Conservation (phyloP, 2,797 vertebrate genomes). For the Cuculus canorus region DNA sequence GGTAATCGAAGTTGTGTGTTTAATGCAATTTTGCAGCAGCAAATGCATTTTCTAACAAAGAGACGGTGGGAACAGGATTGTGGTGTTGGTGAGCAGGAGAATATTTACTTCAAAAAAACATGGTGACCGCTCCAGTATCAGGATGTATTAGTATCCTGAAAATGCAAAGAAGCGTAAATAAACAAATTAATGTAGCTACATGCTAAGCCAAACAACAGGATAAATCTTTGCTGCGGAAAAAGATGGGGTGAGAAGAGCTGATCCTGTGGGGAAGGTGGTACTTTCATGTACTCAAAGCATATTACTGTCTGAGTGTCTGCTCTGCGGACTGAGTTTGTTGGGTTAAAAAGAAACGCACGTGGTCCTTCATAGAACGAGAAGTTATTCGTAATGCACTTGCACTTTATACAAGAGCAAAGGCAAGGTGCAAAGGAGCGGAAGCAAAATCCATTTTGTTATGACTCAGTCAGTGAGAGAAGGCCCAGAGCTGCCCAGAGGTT, state of each 20-base stretch:
- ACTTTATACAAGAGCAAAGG: neutral
- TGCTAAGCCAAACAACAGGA: neutral
- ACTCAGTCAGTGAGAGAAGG: neutral
- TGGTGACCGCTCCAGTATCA: neutral
- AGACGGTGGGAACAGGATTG: neutral
- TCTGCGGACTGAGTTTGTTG: neutral
- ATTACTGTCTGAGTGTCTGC: neutral
- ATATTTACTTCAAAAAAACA: neutral
- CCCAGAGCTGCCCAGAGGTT: neutral
- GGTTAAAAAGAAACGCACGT: neutral
- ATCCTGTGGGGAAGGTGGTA: neutral
- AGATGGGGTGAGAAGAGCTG: neutral
- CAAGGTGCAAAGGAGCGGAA: neutral
- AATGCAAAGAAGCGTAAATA: neutral
- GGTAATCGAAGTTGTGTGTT: neutral
- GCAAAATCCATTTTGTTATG: neutral
- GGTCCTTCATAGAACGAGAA: rapidly evolving
- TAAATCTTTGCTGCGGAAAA: neutral
- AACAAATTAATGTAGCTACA: neutral
- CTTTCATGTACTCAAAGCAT: neutral
- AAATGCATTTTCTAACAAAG: neutral
- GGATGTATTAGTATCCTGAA: neutral
- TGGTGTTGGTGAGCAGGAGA: neutral
- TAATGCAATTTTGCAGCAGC: neutral
- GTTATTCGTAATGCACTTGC: neutral